phyloP scores from a whole-genome alignment of 2,888 invertebrate genomes.

The Uloborus plumipes region DNA sequence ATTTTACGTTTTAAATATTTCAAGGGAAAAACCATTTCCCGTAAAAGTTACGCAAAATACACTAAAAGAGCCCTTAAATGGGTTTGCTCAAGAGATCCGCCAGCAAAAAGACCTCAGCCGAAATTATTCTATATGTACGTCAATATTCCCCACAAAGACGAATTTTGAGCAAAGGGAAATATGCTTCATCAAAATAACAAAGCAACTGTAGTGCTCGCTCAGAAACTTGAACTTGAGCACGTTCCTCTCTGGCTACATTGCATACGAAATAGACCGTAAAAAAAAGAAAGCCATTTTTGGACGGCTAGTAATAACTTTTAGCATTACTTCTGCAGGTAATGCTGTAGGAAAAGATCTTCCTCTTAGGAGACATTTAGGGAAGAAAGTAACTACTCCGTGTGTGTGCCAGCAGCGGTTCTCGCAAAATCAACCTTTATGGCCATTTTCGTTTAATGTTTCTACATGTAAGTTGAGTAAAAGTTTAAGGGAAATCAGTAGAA shows the following conservation, averaged over 20 bases:
- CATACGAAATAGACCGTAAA: constrained; percentile 25
- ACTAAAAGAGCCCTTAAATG: too few species aligned
- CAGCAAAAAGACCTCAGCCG: too few species aligned
- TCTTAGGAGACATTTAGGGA: constrained; percentile 7
- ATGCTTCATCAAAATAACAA: constrained; percentile 1
- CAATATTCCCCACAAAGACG: constrained; percentile 8
- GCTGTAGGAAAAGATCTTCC: constrained; percentile 1
- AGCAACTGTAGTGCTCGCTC: constrained; percentile 10
- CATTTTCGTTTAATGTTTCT: background rate
- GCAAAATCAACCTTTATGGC: constrained; percentile 4
- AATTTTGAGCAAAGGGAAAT: background rate
- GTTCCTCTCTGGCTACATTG: constrained; percentile 27
- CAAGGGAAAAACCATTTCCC: too few species aligned
- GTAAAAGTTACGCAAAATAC: too few species aligned
- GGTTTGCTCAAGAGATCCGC: too few species aligned
- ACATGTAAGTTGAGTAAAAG: too few species aligned
- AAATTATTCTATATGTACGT: too few species aligned
- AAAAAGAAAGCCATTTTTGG: constrained; percentile 15
- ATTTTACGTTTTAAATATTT: too few species aligned
- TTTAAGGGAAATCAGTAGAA: too few species aligned
- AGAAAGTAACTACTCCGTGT: constrained; percentile 9
- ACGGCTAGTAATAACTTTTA: constrained; percentile 15
- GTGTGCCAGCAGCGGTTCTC: background rate
- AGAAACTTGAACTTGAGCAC: constrained; percentile 54
- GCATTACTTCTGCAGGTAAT: constrained; percentile 35